Evolutionary conservation across 2,113 vertebrate genomes (phyloP).

Genomic region (Carollia perspicillata): DNA sequence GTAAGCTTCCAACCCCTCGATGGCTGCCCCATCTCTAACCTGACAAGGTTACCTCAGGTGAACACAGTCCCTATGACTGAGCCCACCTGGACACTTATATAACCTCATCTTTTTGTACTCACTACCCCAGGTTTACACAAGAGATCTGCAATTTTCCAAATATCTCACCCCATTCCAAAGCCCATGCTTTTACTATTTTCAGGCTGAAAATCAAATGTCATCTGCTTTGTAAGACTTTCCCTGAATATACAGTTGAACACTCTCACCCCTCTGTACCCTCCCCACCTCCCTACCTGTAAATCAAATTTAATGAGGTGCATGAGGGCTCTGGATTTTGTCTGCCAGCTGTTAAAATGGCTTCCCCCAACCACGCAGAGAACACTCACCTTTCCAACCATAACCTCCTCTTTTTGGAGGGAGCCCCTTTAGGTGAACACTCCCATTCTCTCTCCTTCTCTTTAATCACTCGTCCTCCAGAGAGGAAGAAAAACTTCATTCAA

Average conservation of each 20-base stretch:
- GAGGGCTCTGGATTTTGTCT: not conserved
- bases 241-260: not conserved
- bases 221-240: not conserved
- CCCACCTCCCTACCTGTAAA: not conserved
- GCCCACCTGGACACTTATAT: not conserved
- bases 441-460: not conserved
- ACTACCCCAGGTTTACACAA: not conserved
- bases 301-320: not conserved
- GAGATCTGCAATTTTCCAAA: not conserved
- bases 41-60: not conserved
- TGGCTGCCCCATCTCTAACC: not conserved
- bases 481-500: not conserved
- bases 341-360: not conserved
- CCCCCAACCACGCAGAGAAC: too few species aligned
- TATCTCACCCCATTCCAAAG: not conserved
- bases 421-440: too few species aligned
- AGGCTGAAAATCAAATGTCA: not conserved
- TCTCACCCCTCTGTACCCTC: not conserved
- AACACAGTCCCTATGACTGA: not conserved
- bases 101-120: not conserved
- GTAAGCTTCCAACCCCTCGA: not conserved
- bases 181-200: not conserved
- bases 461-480: not conserved
- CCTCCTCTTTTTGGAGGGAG: not conserved
- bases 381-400: fast-evolving